phyloP scores from a whole-genome alignment of 2,113 vertebrate species.

The Corythornis vintsioides region DNA sequence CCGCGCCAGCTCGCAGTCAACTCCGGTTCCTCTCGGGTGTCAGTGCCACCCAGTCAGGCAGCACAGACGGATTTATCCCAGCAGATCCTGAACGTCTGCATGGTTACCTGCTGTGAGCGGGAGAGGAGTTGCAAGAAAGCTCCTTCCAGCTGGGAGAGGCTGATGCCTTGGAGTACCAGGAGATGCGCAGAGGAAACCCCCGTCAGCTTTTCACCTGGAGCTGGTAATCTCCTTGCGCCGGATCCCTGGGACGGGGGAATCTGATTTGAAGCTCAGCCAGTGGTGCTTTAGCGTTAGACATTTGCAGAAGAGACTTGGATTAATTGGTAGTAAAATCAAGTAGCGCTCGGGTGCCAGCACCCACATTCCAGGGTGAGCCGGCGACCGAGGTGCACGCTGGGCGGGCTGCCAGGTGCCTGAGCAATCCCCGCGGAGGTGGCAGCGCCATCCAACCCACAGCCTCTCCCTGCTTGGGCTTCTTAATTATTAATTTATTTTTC shows the following conservation, averaged over 20 bases:
- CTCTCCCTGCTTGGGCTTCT: conserved; percentile 61
- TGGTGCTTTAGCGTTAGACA: conserved; percentile 16
- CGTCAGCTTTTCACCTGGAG: conserved; percentile 44
- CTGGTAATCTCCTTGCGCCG: background rate
- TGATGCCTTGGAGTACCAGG: background rate
- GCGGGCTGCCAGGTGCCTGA: conserved; percentile 51
- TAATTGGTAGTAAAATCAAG: conserved; percentile 62
- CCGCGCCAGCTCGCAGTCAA: background rate
- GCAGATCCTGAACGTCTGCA: background rate
- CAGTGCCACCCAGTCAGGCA: background rate
- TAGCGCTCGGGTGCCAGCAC: conserved; percentile 40
- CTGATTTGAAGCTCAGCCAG: conserved; percentile 10
- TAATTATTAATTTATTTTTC: conserved; percentile 49
- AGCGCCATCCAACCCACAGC: conserved; percentile 47
- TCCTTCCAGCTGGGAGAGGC: conserved; percentile 44
- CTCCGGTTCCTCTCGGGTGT: background rate
- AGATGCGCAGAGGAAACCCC: conserved; percentile 37
- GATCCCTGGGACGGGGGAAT: background rate
- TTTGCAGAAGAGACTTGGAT: conserved; percentile 54
- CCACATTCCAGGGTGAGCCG: conserved; percentile 61
- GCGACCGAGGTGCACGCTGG: conserved; percentile 42
- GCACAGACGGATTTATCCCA: conserved; percentile 1
- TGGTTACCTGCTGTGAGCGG: conserved; percentile 19
- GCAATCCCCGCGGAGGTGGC: conserved; percentile 59
- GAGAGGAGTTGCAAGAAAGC: conserved; percentile 34